These are phyloP conservation scores for Cichlasoma orientale DNA, from an alignment of 2,797 vertebrate species.

Conservation along the genomic window DNA sequence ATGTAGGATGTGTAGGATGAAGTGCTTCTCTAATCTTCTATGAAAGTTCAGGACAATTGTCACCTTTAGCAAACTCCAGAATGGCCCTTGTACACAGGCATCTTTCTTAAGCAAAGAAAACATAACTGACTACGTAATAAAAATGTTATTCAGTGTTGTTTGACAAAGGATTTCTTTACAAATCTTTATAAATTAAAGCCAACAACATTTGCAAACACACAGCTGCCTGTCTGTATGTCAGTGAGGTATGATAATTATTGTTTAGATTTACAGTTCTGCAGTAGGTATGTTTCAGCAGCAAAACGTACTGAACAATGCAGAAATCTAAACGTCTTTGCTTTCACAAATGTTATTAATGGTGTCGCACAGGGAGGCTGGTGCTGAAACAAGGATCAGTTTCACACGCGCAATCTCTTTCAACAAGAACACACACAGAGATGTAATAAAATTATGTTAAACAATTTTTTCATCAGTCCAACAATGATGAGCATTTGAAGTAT, in stretches of 20 bases:
- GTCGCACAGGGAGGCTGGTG: slow-evolving; percentile 8
- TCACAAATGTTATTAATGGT: slow-evolving; percentile 20
- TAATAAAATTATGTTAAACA: not conserved
- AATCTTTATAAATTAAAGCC: not conserved
- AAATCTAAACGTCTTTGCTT: slow-evolving; percentile 39
- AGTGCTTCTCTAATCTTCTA: too few species aligned
- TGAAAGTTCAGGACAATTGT: too few species aligned
- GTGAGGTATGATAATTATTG: slow-evolving; percentile 67
- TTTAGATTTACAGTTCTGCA: slow-evolving; percentile 50
- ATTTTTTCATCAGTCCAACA: slow-evolving; percentile 1
- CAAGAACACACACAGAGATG: slow-evolving; percentile 2
- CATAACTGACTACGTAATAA: too few species aligned
- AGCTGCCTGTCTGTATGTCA: slow-evolving; percentile 37
- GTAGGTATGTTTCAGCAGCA: slow-evolving; percentile 27
- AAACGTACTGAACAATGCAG: slow-evolving; percentile 46
- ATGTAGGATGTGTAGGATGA: too few species aligned
- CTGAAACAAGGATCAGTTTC: slow-evolving; percentile 42
- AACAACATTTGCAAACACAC: not conserved
- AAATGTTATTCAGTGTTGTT: too few species aligned
- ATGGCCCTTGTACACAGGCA: too few species aligned
- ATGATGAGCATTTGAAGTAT: slow-evolving; percentile 25
- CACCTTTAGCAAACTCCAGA: too few species aligned
- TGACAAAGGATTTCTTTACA: too few species aligned
- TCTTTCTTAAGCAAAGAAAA: too few species aligned
- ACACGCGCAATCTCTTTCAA: not conserved